phyloP scores from a whole-genome alignment of 2,113 vertebrate genomes.

The Dolichotis patagonum region DNA sequence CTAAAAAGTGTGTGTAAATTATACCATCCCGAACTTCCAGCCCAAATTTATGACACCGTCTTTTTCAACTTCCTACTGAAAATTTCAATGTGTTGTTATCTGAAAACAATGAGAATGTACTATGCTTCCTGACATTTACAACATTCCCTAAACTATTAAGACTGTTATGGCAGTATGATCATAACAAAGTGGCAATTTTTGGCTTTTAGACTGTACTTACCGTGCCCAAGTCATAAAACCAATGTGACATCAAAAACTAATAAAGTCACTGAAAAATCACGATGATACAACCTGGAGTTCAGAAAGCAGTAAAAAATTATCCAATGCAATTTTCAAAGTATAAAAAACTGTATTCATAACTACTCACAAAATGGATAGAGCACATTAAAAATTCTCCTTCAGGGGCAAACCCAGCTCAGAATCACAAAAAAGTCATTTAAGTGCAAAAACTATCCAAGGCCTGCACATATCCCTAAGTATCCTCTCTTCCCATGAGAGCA shows the following conservation, averaged over 20 bases:
- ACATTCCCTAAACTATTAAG: not conserved
- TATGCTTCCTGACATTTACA: not conserved
- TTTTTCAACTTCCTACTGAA: conserved; percentile 11
- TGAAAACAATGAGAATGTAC: not conserved
- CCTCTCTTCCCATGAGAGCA: not conserved
- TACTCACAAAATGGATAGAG: conserved; percentile 58
- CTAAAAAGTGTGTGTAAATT: not conserved
- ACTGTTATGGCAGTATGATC: conserved; percentile 55
- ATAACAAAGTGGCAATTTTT: conserved; percentile 63
- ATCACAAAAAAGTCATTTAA: conserved; percentile 57
- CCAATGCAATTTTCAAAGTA: conserved; percentile 41
- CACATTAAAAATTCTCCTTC: conserved; percentile 59
- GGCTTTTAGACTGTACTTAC: conserved; percentile 52
- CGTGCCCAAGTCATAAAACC: conserved; percentile 36
- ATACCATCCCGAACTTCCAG: not conserved
- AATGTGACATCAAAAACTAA: conserved; percentile 58
- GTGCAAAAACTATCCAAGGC: conserved; percentile 49
- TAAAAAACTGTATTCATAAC: conserved; percentile 24
- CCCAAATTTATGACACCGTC: conserved; percentile 40
- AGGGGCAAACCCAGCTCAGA: conserved; percentile 63
- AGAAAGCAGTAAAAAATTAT: conserved; percentile 5
- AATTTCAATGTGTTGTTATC: conserved; percentile 46
- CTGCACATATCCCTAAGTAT: not conserved
- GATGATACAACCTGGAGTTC: not conserved
- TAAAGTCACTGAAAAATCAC: conserved; percentile 28